Conservation (phyloP, 2,797 vertebrate genomes). For the Scarus forsteni region DNA sequence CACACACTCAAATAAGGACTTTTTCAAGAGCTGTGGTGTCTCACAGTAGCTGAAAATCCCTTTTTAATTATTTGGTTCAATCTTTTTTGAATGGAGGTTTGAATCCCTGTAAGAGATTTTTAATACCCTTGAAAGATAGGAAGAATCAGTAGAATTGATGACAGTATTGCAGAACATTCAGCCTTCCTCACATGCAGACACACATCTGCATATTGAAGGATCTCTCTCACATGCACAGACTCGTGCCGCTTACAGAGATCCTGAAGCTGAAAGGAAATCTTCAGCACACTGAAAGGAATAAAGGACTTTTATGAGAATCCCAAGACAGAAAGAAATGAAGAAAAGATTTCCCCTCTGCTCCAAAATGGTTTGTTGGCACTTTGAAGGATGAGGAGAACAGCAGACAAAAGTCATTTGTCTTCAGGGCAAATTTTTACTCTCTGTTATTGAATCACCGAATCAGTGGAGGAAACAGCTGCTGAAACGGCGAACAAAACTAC, state of each 20-base stretch:
- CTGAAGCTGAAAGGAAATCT: background rate
- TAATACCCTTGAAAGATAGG: background rate
- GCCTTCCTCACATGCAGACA: background rate
- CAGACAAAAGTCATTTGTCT: slow-evolving; percentile 44
- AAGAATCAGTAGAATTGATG: slow-evolving; percentile 17
- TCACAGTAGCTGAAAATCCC: background rate
- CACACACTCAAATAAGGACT: background rate
- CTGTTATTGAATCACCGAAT: slow-evolving; percentile 48
- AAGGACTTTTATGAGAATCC: slow-evolving; percentile 29
- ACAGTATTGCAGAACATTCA: slow-evolving; percentile 2
- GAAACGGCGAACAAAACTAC: slow-evolving; percentile 16
- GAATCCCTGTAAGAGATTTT: slow-evolving; percentile 7
- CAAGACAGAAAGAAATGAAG: slow-evolving; percentile 6
- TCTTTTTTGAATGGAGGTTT: slow-evolving; percentile 16
- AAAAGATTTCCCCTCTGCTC: slow-evolving; percentile 11
- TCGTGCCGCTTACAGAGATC: background rate
- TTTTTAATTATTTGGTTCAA: background rate
- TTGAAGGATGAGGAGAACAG: slow-evolving; percentile 4
- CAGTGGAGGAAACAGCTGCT: slow-evolving; percentile 15
- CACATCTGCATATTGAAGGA: slow-evolving; percentile 6
- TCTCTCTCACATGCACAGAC: slow-evolving; percentile 1
- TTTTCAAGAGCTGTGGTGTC: background rate
- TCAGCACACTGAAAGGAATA: slow-evolving; percentile 15
- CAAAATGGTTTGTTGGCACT: slow-evolving; percentile 10
- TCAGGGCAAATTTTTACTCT: slow-evolving; percentile 27